Evolutionary conservation across 2,113 vertebrate genomes (phyloP), one percentile per base, ranked within the genome.

Genomic region (Mastomys natalensis): DNA sequence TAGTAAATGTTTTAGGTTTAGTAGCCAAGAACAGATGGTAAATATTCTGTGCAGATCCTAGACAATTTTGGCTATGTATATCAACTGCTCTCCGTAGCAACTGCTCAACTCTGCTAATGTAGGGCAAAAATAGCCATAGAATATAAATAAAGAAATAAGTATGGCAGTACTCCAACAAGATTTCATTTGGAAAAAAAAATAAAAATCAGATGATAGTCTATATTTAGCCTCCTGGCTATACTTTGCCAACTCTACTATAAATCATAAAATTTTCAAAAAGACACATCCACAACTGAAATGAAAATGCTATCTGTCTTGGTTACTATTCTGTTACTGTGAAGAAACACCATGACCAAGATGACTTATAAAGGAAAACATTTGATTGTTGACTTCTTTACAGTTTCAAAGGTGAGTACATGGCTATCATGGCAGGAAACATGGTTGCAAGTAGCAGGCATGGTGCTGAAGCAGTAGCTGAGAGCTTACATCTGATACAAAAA

Each of bases 1-100:
- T 51, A 48, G 62, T 73, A 87, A 90, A 70, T 81, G 68, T 90
- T 94, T 91, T 91, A 88, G 48, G 17, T 34, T 93, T 66, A 58
- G 1, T 45, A 53, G 16, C 11, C 68, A 62, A 53, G 72, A n/a
- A 72, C 34, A 91, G 26, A 68, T 55, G 76, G 77, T 40, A 60
- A 90, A 73, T 74, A 73, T 74, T 85, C 90, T 80, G 72, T n/a
- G 48, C 91, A 86, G 10, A 51, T 78, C 40, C 74, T 76, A 89
- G 93, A 85, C 45, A 29, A 12, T 31, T 76, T 72, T 29, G 72
- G 15, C 9, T 58, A 81, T 81, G 4, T 73, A n/a, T 89, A 12
- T 13, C 58, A 66, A 51, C 24, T 95, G 26, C 45, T 72, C 53
- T 95, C 72, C 51, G 45, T 86, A 74, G 77, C 55, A 89, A n/a